Evolutionary conservation across 2,113 vertebrate species (phyloP).

Genomic region (Nycticorax nycticorax): DNA sequence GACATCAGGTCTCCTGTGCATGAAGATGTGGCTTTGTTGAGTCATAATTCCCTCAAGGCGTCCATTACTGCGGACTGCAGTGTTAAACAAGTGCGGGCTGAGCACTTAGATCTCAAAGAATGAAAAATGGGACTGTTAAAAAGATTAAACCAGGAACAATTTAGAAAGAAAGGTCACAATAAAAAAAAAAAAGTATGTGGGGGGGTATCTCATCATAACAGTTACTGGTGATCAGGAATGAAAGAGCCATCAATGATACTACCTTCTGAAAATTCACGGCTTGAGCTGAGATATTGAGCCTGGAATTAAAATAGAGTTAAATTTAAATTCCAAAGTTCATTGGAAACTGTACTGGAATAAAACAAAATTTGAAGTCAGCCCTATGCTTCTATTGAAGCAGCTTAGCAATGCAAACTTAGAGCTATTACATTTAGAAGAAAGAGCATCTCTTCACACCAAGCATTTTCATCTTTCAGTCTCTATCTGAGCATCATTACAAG

Average conservation of each 20-base stretch:
- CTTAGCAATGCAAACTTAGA: neutral
- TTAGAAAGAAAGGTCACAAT: neutral
- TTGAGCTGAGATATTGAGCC: neutral
- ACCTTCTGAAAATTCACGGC: neutral
- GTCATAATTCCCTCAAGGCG: neutral
- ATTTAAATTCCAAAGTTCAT: neutral
- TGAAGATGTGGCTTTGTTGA: neutral
- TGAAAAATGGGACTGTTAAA: neutral
- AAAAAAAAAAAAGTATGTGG: neutral
- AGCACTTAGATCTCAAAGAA: neutral
- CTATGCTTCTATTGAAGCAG: neutral
- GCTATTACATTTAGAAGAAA: neutral
- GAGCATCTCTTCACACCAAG: neutral
- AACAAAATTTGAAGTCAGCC: neutral
- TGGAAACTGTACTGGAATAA: neutral
- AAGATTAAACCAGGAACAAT: neutral
- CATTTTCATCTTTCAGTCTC: conserved; percentile 28
- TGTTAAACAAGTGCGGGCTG: neutral
- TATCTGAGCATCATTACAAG: conserved; percentile 1
- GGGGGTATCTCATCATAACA: neutral
- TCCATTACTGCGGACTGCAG: neutral
- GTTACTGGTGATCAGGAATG: neutral
- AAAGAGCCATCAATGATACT: neutral
- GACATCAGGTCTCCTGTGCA: neutral
- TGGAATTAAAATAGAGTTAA: neutral